Evolutionary conservation across 2,888 invertebrate genomes (phyloP).

Genomic region (Strigamia crassipes): DNA sequence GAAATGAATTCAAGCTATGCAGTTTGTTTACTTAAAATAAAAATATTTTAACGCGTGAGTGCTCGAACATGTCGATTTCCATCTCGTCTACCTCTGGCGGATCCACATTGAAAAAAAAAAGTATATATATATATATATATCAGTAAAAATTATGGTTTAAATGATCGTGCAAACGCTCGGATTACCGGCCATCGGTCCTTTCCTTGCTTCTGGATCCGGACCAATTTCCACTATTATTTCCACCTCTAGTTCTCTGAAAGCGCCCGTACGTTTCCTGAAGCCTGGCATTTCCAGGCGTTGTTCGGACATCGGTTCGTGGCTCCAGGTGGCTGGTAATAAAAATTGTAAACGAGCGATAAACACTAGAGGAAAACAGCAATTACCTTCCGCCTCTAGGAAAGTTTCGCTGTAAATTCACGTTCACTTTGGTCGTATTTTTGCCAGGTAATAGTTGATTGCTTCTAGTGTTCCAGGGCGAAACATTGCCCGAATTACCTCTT

Average conservation of each 20-base stretch:
- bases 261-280: conserved; percentile 9
- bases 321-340: neutral
- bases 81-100: conserved; percentile 39
- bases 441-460: neutral
- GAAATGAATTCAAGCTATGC: conserved; percentile 2
- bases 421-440: neutral
- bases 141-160: neutral
- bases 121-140: too few relatives aligned
- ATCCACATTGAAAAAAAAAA: neutral
- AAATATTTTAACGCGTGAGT: conserved; percentile 16
- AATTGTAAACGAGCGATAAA: neutral
- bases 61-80: conserved; percentile 37
- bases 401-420: neutral
- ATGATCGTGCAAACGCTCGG: neutral
- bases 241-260: neutral
- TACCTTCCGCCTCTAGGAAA: neutral
- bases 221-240: conserved; percentile 7
- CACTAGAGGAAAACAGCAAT: too few relatives aligned
- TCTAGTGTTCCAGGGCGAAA: neutral
- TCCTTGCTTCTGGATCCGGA: conserved; percentile 28
- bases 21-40: neutral
- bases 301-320: neutral
- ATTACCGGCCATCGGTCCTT: conserved; percentile 1
- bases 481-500: neutral
- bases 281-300: conserved; percentile 1